phyloP scores from a whole-genome alignment of 2,797 vertebrate genomes.

The Sebastes hubbsi region DNA sequence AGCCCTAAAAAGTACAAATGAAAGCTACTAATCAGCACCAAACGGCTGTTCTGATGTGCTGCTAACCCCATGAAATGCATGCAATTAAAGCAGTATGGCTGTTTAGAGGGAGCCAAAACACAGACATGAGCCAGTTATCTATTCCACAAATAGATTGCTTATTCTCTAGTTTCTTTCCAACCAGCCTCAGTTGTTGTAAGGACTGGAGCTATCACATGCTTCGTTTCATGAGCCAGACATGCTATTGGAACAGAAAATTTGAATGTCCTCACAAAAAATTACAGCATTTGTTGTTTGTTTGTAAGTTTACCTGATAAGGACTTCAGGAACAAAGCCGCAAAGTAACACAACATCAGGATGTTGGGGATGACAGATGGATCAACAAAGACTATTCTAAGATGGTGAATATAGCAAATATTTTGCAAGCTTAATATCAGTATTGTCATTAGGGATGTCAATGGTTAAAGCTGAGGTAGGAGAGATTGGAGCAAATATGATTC shows the following conservation, averaged over 20 bases:
- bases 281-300: neutral
- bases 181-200: neutral
- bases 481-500: too few species aligned
- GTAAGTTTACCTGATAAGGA: neutral
- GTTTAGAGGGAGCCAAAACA: neutral
- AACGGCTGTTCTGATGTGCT: neutral
- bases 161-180: neutral
- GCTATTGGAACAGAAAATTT: neutral
- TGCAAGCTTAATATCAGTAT: neutral
- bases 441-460: neutral
- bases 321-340: neutral
- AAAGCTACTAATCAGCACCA: neutral
- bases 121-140: neutral
- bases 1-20: neutral
- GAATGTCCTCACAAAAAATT: neutral
- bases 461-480: too few species aligned
- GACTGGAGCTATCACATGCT: neutral
- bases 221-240: neutral
- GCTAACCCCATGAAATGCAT: neutral
- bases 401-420: neutral
- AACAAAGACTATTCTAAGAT: neutral
- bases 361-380: neutral
- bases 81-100: neutral
- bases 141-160: neutral
- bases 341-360: neutral